Evolutionary conservation across 2,797 vertebrate species (phyloP).

Genomic region (Knipowitschia caucasica): DNA sequence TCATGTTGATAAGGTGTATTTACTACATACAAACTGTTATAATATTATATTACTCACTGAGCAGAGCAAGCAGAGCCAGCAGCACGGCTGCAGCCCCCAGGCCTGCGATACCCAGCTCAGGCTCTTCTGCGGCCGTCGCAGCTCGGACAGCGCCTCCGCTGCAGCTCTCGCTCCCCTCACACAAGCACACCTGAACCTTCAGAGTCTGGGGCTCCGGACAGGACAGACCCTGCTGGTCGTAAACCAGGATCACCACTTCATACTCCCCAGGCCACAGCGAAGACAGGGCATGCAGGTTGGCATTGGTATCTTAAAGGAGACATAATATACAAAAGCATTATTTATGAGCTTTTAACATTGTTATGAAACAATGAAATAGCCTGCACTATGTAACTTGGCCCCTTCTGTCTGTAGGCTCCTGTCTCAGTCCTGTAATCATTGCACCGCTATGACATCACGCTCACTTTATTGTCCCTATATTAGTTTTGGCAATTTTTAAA

Average conservation of each 20-base stretch:
- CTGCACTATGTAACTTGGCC: no score
- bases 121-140: not conserved
- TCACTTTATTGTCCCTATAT: no score
- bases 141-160: not conserved
- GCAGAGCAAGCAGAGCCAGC: constrained; percentile 38
- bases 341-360: no score
- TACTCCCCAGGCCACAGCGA: constrained; percentile 42
- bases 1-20: no score
- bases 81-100: constrained; percentile 17
- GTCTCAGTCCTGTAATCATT: no score
- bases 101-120: constrained; percentile 16
- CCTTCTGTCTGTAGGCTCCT: no score
- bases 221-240: constrained; percentile 48
- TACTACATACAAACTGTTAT: no score
- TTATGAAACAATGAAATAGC: no score
- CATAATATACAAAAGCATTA: not conserved
- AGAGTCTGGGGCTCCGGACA: constrained; percentile 48
- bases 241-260: constrained; percentile 36
- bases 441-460: no score
- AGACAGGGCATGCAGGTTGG: constrained; percentile 16
- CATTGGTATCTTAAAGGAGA: constrained; percentile 24
- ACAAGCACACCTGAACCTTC: constrained; percentile 41
- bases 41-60: constrained; percentile 37
- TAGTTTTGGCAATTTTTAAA: no score
- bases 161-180: constrained; percentile 27